Evolutionary conservation across 2,888 invertebrate genomes (phyloP).

Genomic region (Hydroisotoma schaefferi): DNA sequence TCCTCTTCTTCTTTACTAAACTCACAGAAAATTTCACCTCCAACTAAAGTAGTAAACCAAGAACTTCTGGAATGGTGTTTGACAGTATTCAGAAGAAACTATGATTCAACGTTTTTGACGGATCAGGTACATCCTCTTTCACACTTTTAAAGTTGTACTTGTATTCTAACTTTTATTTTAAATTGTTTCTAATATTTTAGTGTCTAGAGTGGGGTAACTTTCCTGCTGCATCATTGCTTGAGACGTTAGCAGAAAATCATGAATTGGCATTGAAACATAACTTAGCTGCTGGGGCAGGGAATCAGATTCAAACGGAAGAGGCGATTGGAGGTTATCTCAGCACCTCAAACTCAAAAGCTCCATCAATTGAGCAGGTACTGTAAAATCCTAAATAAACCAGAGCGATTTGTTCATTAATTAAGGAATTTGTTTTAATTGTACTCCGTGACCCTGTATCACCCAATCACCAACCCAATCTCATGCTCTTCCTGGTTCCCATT

Average conservation of each 20-base stretch:
- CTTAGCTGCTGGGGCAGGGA: constrained; percentile 45
- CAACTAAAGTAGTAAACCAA: constrained; percentile 34
- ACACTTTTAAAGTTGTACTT: too few relatives aligned
- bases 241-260: constrained; percentile 54
- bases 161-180: background rate
- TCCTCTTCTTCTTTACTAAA: constrained; percentile 31
- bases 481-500: too few relatives aligned
- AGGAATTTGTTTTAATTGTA: too few relatives aligned
- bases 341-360: constrained; percentile 32
- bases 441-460: too few relatives aligned
- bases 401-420: too few relatives aligned
- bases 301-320: constrained; percentile 23
- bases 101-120: constrained; percentile 38
- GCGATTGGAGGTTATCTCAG: constrained; percentile 38
- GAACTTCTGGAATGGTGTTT: constrained; percentile 46
- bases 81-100: constrained; percentile 39
- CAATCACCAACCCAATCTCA: too few relatives aligned
- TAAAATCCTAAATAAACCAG: background rate
- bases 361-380: constrained; percentile 43
- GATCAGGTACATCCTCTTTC: constrained; percentile 39
- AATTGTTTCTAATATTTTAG: constrained; percentile 47
- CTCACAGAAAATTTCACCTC: constrained; percentile 36
- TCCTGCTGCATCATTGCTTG: constrained; percentile 55
- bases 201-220: constrained; percentile 54
- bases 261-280: constrained; percentile 51